phyloP scores from a whole-genome alignment of 2,797 vertebrate genomes.

The Macropus fuliginosus region DNA sequence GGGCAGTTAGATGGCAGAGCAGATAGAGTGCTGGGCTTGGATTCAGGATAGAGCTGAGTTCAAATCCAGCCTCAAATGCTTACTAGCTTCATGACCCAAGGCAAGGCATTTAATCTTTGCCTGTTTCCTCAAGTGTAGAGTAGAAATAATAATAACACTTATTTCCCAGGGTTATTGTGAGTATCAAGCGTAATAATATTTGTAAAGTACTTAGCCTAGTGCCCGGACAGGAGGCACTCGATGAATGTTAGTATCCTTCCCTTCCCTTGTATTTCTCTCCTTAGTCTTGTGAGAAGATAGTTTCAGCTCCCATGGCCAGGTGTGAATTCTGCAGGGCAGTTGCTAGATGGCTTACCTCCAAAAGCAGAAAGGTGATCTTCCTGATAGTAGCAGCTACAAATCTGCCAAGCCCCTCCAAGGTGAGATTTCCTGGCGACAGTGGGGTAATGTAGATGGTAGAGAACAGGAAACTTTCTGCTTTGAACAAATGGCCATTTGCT shows the following conservation, averaged over 20 bases:
- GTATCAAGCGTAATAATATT: background rate
- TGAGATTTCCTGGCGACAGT: background rate
- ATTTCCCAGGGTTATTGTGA: background rate
- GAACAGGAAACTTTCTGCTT: background rate
- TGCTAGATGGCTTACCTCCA: background rate
- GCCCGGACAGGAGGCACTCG: background rate
- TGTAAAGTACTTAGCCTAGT: background rate
- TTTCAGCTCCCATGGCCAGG: background rate
- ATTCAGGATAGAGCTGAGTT: background rate
- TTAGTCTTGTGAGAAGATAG: background rate
- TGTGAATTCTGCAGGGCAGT: background rate
- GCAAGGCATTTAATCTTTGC: background rate
- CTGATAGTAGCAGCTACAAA: background rate
- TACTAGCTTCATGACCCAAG: background rate
- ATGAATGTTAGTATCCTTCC: background rate
- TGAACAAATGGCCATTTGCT: background rate
- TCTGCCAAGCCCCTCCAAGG: background rate
- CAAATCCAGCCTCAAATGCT: background rate
- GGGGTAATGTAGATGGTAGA: background rate
- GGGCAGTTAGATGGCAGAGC: background rate
- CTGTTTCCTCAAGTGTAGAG: background rate
- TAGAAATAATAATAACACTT: background rate
- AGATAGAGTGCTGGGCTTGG: background rate
- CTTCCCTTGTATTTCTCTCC: background rate
- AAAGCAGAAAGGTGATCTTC: background rate